A percentile compares a stretch with the other conserved stretches of the same genome.
Evolutionary conservation across 2,888 invertebrate genomes (phyloP).

Genomic region (Tachystola acroxantha): DNA sequence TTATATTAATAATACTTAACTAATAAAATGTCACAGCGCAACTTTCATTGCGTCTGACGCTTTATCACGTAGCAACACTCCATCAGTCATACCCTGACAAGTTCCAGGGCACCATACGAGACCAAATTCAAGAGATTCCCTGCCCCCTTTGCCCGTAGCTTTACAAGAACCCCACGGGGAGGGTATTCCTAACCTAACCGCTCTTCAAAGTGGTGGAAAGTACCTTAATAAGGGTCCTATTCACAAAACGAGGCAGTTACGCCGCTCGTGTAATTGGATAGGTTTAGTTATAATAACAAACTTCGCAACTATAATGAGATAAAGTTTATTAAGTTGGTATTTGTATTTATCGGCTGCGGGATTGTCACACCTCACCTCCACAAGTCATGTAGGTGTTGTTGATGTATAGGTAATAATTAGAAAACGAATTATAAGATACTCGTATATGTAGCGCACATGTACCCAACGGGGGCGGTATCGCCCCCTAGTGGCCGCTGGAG

Average conservation of each 20-base stretch:
- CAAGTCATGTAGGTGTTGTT: too few species aligned
- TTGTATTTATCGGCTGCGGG: background rate
- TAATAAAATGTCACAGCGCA: too few species aligned
- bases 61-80: slow-evolving; percentile 36
- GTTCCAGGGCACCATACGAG: slow-evolving; percentile 1
- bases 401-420: too few species aligned
- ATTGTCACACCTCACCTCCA: slow-evolving; percentile 1
- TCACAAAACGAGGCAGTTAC: slow-evolving; percentile 7
- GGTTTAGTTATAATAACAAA: slow-evolving; percentile 13
- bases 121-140: background rate
- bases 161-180: background rate
- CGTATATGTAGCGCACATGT: too few species aligned
- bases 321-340: slow-evolving; percentile 6
- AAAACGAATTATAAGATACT: too few species aligned
- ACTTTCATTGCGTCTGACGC: too few species aligned
- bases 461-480: too few species aligned
- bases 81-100: slow-evolving; percentile 40
- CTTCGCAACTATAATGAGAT: slow-evolving; percentile 8
- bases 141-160: slow-evolving; percentile 4
- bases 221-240: slow-evolving; percentile 15
- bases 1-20: too few species aligned
- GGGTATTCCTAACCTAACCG: background rate
- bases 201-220: slow-evolving; percentile 1
- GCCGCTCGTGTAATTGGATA: slow-evolving; percentile 20
- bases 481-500: too few species aligned